A percentile compares a stretch with the other conserved stretches of the same genome.
Evolutionary conservation across 2,113 vertebrate genomes (phyloP).

Genomic region (Gadus chalcogrammus): DNA sequence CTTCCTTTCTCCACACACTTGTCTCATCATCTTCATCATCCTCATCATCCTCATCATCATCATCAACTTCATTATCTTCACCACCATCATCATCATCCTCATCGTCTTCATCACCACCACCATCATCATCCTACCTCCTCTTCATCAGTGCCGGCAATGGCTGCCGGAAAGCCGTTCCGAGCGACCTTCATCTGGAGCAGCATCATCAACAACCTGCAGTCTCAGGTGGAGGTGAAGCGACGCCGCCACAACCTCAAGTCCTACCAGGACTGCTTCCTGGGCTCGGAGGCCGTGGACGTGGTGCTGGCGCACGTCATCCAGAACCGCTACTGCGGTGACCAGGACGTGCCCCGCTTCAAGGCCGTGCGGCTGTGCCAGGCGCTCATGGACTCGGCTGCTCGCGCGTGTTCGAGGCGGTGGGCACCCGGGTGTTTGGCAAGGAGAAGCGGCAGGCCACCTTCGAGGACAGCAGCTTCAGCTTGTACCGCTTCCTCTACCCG

Average conservation of each 20-base stretch:
- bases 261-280: conserved; percentile 90
- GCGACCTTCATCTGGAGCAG: conserved; percentile 93
- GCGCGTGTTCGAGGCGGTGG: conserved; percentile 90
- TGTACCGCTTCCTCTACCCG: conserved; percentile 84
- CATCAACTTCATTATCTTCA: background rate
- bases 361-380: conserved; percentile 91
- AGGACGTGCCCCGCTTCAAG: conserved; percentile 88
- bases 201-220: conserved; percentile 88
- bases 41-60: background rate
- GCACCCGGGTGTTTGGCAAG: conserved; percentile 85
- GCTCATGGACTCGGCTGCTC: conserved; percentile 95
- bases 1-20: background rate
- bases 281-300: conserved; percentile 91
- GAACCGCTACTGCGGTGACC: conserved; percentile 87
- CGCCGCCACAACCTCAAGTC: conserved; percentile 89
- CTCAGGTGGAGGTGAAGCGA: conserved; percentile 88
- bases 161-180: conserved; percentile 88
- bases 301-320: conserved; percentile 88
- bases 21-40: background rate
- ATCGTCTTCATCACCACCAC: background rate
- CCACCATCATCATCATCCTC: background rate
- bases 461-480: conserved; percentile 90
- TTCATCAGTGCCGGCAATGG: conserved; percentile 79
- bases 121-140: background rate
- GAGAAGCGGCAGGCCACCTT: conserved; percentile 84